A percentile compares a stretch with the other conserved stretches of the same genome.
Evolutionary conservation across 2,888 invertebrate species (phyloP).

Genomic region (Linnaemya tessellans): DNA sequence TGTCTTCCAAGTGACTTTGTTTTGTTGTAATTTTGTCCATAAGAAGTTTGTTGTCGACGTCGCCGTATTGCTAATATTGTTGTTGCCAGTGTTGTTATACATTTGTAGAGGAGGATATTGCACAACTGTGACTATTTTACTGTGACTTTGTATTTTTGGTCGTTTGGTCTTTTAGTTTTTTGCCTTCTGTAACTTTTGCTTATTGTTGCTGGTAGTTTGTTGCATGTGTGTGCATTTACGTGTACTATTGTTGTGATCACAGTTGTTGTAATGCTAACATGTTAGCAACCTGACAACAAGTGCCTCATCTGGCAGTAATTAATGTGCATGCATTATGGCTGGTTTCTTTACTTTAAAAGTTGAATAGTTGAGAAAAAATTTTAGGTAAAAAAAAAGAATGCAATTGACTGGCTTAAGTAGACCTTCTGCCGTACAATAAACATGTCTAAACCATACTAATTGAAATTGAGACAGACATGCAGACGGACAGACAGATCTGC

Average conservation of each 20-base stretch:
- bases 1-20: slow-evolving; percentile 52
- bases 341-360: slow-evolving; percentile 36
- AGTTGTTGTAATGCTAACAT: slow-evolving; percentile 57
- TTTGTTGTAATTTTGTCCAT: slow-evolving; percentile 51
- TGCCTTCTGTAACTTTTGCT: slow-evolving; percentile 34
- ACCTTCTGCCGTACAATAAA: slow-evolving; percentile 64
- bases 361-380: slow-evolving; percentile 15
- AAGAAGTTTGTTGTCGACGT: slow-evolving; percentile 36
- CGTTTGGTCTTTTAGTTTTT: slow-evolving; percentile 66
- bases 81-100: slow-evolving; percentile 57
- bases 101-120: slow-evolving; percentile 71
- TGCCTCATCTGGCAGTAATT: slow-evolving; percentile 71
- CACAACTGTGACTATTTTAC: slow-evolving; percentile 71
- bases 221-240: neutral
- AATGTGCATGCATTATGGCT: slow-evolving; percentile 69
- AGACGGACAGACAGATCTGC: neutral
- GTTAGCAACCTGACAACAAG: slow-evolving; percentile 69
- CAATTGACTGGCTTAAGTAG: slow-evolving; percentile 55
- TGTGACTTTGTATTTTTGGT: slow-evolving; percentile 70
- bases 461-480: slow-evolving; percentile 1
- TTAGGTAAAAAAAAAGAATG: slow-evolving; percentile 36
- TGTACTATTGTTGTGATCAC: slow-evolving; percentile 13
- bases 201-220: slow-evolving; percentile 8
- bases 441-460: slow-evolving; percentile 47
- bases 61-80: slow-evolving; percentile 34